Base-by-base conservation (phyloP, 2,113 vertebrate genomes). In the Donacobius atricapilla region DNA sequence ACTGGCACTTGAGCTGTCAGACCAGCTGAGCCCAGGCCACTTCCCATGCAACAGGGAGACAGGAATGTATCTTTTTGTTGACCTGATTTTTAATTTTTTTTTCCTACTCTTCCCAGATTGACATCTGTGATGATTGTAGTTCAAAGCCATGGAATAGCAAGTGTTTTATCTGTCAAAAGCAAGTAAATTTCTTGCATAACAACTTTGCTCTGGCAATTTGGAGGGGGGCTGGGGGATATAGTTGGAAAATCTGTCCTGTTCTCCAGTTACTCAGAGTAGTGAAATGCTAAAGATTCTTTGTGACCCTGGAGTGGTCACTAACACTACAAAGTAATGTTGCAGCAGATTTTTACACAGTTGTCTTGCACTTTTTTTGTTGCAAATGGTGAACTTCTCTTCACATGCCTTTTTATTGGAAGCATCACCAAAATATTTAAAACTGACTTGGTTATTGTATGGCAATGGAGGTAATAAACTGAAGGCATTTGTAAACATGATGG, bases 221-320 rank as follows among this genome's bases (percentile, higher is more conserved):
- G 44, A 11, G 20, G 2, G 4, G 8, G 5, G 11, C 30, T 70
- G 17, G 19, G 13, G 2, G 5, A 6, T 42, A 7, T 5, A 28
- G 15, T 8, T 66, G 17, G 11, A 47, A 11, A 79, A 3, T 83
- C 13, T 73, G 40, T 7, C 22, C 40, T 25, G 5, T 28, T 72
- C 20, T 78, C 25, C 16, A 10, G 0, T 90, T 58, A 57, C 19
- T 88, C 18, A 28, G 33, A 14, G 15, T 7, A 54, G 30, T 58
- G 51, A 50, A 70, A 53, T 40, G 27, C 23, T 64, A 2, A 83
- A 53, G 28, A 42, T 37, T 14, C 9, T 80, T 66, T 18, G 10
- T 4, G 5, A 47, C 47, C 27, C 50, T 51, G 40, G 56, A 50
- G 24, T 23, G 42, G 30, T 69, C 53, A 11, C 21, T 37, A 37